phyloP scores from a whole-genome alignment of 2,113 vertebrate species.

The Malurus alboscapulatus region DNA sequence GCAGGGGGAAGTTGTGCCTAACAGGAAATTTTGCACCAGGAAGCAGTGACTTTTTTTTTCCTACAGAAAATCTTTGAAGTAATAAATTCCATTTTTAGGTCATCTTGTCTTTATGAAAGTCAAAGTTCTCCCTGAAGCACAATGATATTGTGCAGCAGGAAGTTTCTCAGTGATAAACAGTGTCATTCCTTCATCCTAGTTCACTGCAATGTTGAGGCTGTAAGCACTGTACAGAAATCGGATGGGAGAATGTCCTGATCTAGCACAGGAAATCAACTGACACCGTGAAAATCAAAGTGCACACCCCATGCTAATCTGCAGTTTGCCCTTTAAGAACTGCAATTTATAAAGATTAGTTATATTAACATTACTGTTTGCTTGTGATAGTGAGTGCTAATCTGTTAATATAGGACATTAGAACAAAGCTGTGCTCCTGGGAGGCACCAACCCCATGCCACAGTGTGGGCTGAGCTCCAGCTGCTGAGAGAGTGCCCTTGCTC shows the following conservation, averaged over 20 bases:
- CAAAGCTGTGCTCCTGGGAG: not conserved
- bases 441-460: not conserved
- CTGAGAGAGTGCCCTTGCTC: not conserved
- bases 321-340: not conserved
- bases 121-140: constrained; percentile 44
- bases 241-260: not conserved
- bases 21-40: not conserved
- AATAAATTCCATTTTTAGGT: constrained; percentile 3
- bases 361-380: not conserved
- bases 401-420: not conserved
- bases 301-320: not conserved
- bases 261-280: not conserved
- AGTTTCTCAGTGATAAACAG: constrained; percentile 4
- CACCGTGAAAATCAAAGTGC: not conserved
- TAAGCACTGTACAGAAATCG: not conserved
- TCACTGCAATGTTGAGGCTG: not conserved
- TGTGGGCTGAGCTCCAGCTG: not conserved
- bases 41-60: not conserved
- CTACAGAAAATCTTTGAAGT: not conserved
- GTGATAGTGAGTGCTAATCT: not conserved
- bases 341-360: not conserved
- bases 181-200: not conserved
- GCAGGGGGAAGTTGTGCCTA: not conserved
- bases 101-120: constrained; percentile 14
- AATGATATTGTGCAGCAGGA: not conserved